Evolutionary conservation across 2,797 vertebrate genomes (phyloP).

Genomic region (Pelochelys cantorii): DNA sequence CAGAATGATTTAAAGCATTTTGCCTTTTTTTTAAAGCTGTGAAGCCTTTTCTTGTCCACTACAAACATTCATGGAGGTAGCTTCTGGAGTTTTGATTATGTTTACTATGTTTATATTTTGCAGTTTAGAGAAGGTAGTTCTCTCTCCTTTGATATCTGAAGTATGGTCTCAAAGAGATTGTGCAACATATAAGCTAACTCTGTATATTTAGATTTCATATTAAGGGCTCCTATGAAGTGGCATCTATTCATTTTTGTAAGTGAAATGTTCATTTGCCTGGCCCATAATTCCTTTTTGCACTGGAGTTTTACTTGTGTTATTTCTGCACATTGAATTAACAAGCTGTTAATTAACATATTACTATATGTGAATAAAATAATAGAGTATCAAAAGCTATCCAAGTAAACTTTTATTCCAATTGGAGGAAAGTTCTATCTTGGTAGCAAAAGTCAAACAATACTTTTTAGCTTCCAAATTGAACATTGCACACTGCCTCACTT

Average conservation of each 20-base stretch:
- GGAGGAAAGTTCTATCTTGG: conserved; percentile 33
- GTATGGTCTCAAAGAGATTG: neutral
- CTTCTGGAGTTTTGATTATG: neutral
- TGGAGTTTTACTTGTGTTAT: conserved; percentile 41
- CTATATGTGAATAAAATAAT: conserved; percentile 68
- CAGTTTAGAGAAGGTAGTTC: neutral
- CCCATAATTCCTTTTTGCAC: neutral
- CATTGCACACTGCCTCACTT: conserved; percentile 66
- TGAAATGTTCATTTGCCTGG: conserved; percentile 32
- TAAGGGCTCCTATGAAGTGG: neutral
- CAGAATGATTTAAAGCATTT: neutral
- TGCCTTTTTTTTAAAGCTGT: neutral
- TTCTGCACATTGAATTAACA: conserved; percentile 54
- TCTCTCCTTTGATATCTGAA: neutral
- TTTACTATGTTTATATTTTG: neutral
- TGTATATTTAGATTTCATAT: neutral
- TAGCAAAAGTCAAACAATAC: conserved; percentile 64
- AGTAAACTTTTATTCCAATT: conserved; percentile 67
- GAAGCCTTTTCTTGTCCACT: neutral
- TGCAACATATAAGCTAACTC: neutral
- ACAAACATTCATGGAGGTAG: neutral
- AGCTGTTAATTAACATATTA: no score
- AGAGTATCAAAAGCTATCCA: conserved; percentile 60
- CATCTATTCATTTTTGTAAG: neutral
- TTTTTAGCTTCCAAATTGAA: conserved; percentile 67